Conservation (phyloP, 1,140 invertebrate species). For the Drosophila mojavensis region DNA sequence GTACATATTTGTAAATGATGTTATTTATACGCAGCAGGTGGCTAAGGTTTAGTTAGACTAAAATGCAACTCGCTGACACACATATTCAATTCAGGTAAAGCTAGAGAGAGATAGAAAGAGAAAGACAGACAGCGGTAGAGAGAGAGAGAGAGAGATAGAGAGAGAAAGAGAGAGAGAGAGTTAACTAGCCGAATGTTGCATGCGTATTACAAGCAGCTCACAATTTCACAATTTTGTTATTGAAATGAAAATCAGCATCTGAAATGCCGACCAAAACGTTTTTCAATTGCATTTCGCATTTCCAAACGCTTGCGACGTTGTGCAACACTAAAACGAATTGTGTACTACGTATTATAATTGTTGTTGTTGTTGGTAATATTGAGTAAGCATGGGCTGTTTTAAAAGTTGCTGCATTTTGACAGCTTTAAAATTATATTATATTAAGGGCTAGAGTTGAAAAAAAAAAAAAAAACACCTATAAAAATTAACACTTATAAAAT, state of each 20-base stretch:
- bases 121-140: not conserved
- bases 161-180: not conserved
- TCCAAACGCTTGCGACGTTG: slow-evolving; percentile 21
- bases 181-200: slow-evolving; percentile 31
- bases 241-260: slow-evolving; percentile 33
- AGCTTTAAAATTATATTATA: too few species aligned
- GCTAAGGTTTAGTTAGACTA: too few species aligned
- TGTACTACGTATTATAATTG: not conserved
- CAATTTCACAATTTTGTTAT: slow-evolving; percentile 29
- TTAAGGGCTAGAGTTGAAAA: too few species aligned
- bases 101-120: too few species aligned
- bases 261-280: slow-evolving; percentile 41
- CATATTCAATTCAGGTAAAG: too few species aligned
- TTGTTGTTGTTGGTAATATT: not conserved
- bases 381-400: not conserved
- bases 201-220: slow-evolving; percentile 55
- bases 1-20: slow-evolving; percentile 28
- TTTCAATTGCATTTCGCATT: slow-evolving; percentile 47
- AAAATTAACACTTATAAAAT: too few species aligned
- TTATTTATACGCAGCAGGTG: too few species aligned
- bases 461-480: too few species aligned
- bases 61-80: slow-evolving; percentile 21
- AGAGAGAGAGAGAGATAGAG: not conserved
- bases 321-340: slow-evolving; percentile 21
- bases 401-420: not conserved